Evolutionary conservation across 2,888 invertebrate species (phyloP), one percentile per base, ranked within the genome.

Genomic region (Heteromurus nitidus): DNA sequence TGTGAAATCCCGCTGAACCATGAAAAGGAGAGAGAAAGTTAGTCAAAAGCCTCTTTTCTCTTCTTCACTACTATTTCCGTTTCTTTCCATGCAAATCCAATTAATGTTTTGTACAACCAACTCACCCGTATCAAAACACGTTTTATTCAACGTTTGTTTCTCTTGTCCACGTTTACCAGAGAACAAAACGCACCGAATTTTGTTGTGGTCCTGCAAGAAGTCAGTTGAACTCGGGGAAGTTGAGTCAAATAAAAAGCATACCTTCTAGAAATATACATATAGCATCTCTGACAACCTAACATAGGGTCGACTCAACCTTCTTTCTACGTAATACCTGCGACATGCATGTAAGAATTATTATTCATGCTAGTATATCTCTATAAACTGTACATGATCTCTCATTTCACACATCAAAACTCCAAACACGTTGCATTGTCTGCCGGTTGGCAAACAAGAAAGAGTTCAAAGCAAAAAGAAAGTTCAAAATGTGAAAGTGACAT

Each of bases 21-120:
- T 77, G 70, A 77, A 76, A 76, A 67, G 24, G 42, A 24, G 36
- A 55, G 67, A 70, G 69, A 77, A 77, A 77, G 77, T 77, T 77
- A 47, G 31, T 68, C 68, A 55, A 67, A 74, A 55, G 55, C 58
- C 18, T 2, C 55, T 28, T 72, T 64, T 62, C 42, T 70, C 70
- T 60, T 68, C 36, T n/a, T 55, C 30, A n/a, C 31, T 31, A 55
- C 11, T 26, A 50, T 68, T 76, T 64, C 64, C 64, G 62, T 64
- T 53, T 50, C 77, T 47, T 70, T 77, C 62, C 77, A 77, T 77
- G 70, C 64, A 77, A 70, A 77, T 70, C 77, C 77, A 77, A 77
- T 77, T 77, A 77, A 69, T 53, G 75, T 58, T 58, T 69, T 42
- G 47, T 53, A 64, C 16, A 62, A 26, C 36, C 50, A 64, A 64